These are phyloP conservation scores for Hydrozoanthus gracilis DNA, from an alignment of 92 coral and sea anemone species.

Conservation along the genomic window DNA sequence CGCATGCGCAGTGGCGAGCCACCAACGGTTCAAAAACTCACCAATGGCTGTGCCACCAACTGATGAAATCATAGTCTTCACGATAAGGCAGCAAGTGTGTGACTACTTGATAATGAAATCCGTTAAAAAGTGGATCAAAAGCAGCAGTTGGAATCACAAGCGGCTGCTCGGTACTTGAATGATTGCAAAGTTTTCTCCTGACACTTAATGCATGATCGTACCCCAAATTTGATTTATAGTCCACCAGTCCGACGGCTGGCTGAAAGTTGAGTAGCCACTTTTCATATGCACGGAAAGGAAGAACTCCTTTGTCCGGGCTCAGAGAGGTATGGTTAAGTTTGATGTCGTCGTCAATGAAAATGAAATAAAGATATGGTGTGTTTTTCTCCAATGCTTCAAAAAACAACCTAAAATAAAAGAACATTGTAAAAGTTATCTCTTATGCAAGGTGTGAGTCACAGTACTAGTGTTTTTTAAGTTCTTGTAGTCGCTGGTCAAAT, in stretches of 20 bases:
- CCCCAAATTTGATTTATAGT: neutral
- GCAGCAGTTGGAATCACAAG: neutral
- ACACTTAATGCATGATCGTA: neutral
- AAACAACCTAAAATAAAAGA: neutral
- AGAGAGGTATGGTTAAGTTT: neutral
- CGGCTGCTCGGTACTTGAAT: neutral
- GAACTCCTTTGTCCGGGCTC: neutral
- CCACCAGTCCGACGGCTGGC: constrained; percentile 35
- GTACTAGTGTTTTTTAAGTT: neutral
- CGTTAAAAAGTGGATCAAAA: constrained; percentile 40
- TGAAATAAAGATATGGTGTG: constrained; percentile 8
- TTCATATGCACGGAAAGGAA: constrained; percentile 25
- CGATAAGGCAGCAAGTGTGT: constrained; percentile 33
- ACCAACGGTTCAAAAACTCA: neutral
- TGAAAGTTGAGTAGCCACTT: constrained; percentile 28
- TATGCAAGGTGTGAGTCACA: neutral
- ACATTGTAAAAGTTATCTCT: neutral
- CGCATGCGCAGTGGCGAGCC: no score
- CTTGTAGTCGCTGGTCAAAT: constrained; percentile 16
- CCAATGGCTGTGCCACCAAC: constrained; percentile 41
- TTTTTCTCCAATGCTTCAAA: constrained; percentile 24
- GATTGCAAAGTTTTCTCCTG: neutral
- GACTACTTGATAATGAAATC: constrained; percentile 20
- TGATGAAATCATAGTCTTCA: constrained; percentile 17
- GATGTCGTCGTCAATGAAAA: constrained; percentile 35